Evolutionary conservation across 2,888 invertebrate species (phyloP).

Genomic region (Habroteleia sp.): DNA sequence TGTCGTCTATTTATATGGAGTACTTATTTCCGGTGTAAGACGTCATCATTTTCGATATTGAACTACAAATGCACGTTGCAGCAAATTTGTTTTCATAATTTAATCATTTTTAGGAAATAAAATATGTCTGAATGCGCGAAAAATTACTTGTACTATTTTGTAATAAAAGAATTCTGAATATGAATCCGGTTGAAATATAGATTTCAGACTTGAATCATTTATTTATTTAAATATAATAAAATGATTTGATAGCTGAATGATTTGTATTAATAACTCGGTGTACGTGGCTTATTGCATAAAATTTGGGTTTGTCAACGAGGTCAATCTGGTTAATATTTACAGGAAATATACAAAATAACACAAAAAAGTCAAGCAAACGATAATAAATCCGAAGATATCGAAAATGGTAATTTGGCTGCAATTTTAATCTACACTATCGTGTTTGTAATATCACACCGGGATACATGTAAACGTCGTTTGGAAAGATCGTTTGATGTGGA

Average conservation of each 20-base stretch:
- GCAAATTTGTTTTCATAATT: slow-evolving; percentile 7
- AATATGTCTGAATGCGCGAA: too few relatives aligned
- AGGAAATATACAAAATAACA: too few relatives aligned
- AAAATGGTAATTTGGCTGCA: slow-evolving; percentile 6
- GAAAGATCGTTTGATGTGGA: slow-evolving; percentile 30
- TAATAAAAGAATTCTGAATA: too few relatives aligned
- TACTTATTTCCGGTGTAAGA: not conserved
- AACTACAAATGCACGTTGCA: not conserved
- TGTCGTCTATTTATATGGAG: slow-evolving; percentile 11
- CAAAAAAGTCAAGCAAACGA: not conserved
- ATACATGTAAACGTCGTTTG: slow-evolving; percentile 13
- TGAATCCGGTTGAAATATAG: too few relatives aligned
- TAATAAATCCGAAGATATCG: not conserved
- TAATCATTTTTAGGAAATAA: not conserved
- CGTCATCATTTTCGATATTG: not conserved
- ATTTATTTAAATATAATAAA: too few relatives aligned
- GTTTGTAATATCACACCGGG: slow-evolving; percentile 6
- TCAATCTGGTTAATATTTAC: too few relatives aligned
- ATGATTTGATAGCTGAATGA: too few relatives aligned
- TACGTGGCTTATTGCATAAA: too few relatives aligned
- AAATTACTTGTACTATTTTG: too few relatives aligned
- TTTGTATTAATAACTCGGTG: too few relatives aligned
- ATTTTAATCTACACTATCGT: slow-evolving; percentile 20
- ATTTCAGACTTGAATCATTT: too few relatives aligned
- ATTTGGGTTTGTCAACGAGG: too few relatives aligned